These are phyloP conservation scores for Spilogale gracilis DNA, from an alignment of 2,113 vertebrate genomes.

Conservation along the genomic window DNA sequence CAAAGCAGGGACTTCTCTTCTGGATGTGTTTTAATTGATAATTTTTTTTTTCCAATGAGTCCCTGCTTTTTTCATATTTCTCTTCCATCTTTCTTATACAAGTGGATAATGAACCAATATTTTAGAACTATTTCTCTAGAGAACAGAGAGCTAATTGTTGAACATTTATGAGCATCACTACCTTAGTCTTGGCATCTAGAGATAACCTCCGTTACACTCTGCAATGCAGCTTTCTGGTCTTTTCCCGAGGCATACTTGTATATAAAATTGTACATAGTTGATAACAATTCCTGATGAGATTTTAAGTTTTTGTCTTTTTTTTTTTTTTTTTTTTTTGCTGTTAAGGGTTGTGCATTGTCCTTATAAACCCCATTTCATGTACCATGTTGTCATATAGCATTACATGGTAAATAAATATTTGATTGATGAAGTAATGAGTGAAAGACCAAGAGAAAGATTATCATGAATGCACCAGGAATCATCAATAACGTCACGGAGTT, in stretches of 20 bases:
- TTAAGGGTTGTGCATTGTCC: neutral
- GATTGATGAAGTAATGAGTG: neutral
- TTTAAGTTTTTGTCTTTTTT: neutral
- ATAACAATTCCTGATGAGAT: neutral
- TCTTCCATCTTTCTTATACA: neutral
- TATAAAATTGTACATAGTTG: neutral
- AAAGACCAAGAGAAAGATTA: neutral
- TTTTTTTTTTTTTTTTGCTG: neutral
- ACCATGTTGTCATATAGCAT: neutral
- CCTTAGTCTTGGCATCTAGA: neutral
- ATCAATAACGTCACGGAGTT: neutral
- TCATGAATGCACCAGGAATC: neutral
- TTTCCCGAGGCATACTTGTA: neutral
- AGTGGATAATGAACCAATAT: neutral
- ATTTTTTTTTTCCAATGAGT: neutral
- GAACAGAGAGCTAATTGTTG: neutral
- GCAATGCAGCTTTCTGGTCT: neutral
- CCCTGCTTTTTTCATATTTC: neutral
- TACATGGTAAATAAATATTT: constrained; percentile 28
- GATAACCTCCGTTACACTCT: neutral
- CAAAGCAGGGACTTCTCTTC: neutral
- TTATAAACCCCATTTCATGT: neutral
- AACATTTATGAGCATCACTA: neutral
- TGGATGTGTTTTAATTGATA: neutral
- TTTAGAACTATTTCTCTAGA: neutral